These are phyloP conservation scores for Coboldia fuscipes DNA, from an alignment of 1,140 invertebrate genomes.

Conservation along the genomic window DNA sequence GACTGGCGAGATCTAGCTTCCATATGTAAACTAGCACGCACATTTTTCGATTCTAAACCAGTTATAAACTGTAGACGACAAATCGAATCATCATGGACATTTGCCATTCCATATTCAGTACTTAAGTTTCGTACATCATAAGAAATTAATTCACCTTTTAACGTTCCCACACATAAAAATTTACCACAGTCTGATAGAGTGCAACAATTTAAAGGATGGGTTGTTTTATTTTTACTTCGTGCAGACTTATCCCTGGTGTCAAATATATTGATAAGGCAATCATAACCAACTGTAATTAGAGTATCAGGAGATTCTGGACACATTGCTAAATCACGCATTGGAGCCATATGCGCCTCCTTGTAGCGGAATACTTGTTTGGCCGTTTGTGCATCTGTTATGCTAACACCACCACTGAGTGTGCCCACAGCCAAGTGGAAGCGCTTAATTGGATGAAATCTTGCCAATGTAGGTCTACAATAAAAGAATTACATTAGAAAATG, in stretches of 20 bases:
- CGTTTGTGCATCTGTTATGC: slow-evolving; percentile 13
- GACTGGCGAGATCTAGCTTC: too few relatives aligned
- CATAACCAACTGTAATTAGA: slow-evolving; percentile 17
- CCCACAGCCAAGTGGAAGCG: slow-evolving; percentile 14
- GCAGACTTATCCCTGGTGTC: slow-evolving; percentile 12
- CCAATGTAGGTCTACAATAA: slow-evolving; percentile 12
- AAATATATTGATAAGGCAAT: slow-evolving; percentile 18
- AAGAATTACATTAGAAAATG: neutral
- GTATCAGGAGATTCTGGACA: slow-evolving; percentile 10
- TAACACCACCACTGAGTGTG: slow-evolving; percentile 14
- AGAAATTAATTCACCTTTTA: slow-evolving; percentile 17
- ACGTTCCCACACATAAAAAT: slow-evolving; percentile 16
- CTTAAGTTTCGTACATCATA: slow-evolving; percentile 17
- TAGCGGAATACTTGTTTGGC: slow-evolving; percentile 13
- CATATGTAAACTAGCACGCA: too few relatives aligned
- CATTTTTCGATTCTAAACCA: too few relatives aligned
- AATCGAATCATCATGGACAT: too few relatives aligned
- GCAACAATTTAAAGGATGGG: slow-evolving; percentile 14
- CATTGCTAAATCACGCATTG: slow-evolving; percentile 16
- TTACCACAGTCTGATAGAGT: slow-evolving; percentile 15
- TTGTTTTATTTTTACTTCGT: slow-evolving; percentile 8
- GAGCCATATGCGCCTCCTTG: slow-evolving; percentile 13
- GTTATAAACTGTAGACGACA: too few relatives aligned
- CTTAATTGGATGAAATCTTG: slow-evolving; percentile 16
- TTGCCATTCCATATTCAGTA: too few relatives aligned